These are phyloP conservation scores for Scaptomyza reducta DNA, from an alignment of 2,888 invertebrate genomes.

Conservation along the genomic window DNA sequence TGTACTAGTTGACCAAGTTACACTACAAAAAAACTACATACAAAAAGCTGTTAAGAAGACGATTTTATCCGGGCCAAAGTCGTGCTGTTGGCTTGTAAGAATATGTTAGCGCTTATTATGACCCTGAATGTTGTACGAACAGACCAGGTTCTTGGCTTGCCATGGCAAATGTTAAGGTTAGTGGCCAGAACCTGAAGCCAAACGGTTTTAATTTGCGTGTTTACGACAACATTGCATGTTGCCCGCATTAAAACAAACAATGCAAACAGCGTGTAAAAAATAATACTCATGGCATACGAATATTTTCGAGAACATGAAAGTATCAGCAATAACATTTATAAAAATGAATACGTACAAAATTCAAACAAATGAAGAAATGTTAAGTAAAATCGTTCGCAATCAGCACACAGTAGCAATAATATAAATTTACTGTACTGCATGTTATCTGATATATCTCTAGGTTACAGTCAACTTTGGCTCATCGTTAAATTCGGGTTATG, in stretches of 20 bases:
- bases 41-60: slow-evolving; percentile 30
- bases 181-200: slow-evolving; percentile 22
- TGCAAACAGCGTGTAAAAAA: slow-evolving; percentile 5
- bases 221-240: slow-evolving; percentile 67
- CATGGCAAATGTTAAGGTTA: slow-evolving; percentile 69
- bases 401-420: background rate
- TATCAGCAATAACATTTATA: slow-evolving; percentile 36
- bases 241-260: slow-evolving; percentile 27
- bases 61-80: slow-evolving; percentile 38
- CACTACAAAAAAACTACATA: slow-evolving; percentile 9
- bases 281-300: slow-evolving; percentile 5
- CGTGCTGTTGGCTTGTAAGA: slow-evolving; percentile 21
- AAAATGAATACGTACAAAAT: slow-evolving; percentile 5
- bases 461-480: background rate
- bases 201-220: slow-evolving; percentile 69
- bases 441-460: background rate
- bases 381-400: slow-evolving; percentile 10
- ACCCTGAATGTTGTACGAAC: slow-evolving; percentile 46
- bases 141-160: slow-evolving; percentile 6
- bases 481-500: slow-evolving; percentile 30
- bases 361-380: background rate
- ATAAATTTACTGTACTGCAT: slow-evolving; percentile 7
- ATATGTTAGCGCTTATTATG: slow-evolving; percentile 42
- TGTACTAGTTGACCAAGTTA: slow-evolving; percentile 44
- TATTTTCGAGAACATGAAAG: slow-evolving; percentile 45